Percentiles rank a stretch among this genome's conserved stretches.
phyloP scores from a whole-genome alignment of 1,140 invertebrate species.

The Helicoverpa zea region DNA sequence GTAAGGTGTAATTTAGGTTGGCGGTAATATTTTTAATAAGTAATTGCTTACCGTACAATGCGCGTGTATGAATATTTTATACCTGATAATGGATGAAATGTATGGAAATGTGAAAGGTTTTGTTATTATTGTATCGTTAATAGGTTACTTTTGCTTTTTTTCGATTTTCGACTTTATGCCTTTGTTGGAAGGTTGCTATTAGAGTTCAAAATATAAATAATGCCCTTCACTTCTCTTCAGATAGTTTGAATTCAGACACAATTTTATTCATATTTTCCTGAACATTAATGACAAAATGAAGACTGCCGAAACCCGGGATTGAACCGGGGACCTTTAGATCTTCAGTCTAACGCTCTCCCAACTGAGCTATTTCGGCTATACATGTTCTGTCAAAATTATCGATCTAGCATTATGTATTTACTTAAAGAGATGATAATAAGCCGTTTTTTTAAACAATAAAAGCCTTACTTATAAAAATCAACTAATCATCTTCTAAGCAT shows the following conservation, averaged over 20 bases:
- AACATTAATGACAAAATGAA: neutral
- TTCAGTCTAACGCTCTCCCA: constrained; percentile 24
- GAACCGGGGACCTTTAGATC: constrained; percentile 24
- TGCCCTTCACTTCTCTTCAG: neutral
- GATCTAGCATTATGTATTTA: neutral
- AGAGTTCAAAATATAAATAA: neutral
- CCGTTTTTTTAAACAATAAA: neutral
- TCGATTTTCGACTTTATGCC: too few species aligned
- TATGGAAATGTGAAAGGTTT: constrained; percentile 27
- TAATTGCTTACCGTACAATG: constrained; percentile 14
- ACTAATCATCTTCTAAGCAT: too few species aligned
- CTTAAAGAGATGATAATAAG: neutral
- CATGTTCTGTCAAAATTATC: neutral
- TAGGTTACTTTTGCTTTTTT: neutral
- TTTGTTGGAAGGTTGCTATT: too few species aligned
- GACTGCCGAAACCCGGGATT: constrained; percentile 22
- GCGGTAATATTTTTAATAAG: neutral
- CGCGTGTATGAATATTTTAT: constrained; percentile 6
- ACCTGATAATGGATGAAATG: neutral
- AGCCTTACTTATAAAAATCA: too few species aligned
- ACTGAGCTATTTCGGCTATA: constrained; percentile 28
- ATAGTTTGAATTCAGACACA: too few species aligned
- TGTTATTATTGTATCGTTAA: neutral
- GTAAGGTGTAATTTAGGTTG: neutral
- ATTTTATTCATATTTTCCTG: neutral